phyloP scores from a whole-genome alignment of 2,888 invertebrate species.

The Ennomos quercinarius region DNA sequence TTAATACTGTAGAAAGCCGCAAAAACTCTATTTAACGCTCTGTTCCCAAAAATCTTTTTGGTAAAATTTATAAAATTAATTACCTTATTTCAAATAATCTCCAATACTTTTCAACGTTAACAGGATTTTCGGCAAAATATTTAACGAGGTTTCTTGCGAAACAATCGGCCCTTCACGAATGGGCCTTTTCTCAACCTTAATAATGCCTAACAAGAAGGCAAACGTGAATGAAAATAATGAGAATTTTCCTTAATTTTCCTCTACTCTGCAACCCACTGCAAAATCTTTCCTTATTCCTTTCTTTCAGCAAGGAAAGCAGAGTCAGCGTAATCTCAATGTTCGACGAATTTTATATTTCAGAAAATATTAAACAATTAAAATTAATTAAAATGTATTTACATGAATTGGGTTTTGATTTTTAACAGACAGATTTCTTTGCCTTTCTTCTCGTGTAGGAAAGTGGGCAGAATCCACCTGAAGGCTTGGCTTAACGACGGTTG shows the following conservation, averaged over 20 bases:
- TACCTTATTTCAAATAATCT: conserved; percentile 38
- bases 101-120: conserved; percentile 27
- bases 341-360: conserved; percentile 33
- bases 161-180: conserved; percentile 45
- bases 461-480: no score
- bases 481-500: no score
- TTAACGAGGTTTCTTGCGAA: conserved; percentile 44
- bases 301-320: conserved; percentile 34
- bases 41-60: conserved; percentile 1
- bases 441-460: no score
- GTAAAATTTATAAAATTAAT: conserved; percentile 24
- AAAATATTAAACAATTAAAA: conserved; percentile 35
- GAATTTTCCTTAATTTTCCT: conserved; percentile 50
- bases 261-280: conserved; percentile 40
- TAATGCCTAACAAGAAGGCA: conserved; percentile 52
- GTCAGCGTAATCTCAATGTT: conserved; percentile 41
- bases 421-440: no score
- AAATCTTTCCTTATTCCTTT: conserved; percentile 44
- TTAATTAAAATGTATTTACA: no score
- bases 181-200: conserved; percentile 48
- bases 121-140: conserved; percentile 30
- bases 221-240: conserved; percentile 52
- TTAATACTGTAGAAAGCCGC: no score
- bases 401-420: no score
- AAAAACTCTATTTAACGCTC: neutral